Conservation (phyloP, 2,113 vertebrate genomes). For the Poecile atricapillus region DNA sequence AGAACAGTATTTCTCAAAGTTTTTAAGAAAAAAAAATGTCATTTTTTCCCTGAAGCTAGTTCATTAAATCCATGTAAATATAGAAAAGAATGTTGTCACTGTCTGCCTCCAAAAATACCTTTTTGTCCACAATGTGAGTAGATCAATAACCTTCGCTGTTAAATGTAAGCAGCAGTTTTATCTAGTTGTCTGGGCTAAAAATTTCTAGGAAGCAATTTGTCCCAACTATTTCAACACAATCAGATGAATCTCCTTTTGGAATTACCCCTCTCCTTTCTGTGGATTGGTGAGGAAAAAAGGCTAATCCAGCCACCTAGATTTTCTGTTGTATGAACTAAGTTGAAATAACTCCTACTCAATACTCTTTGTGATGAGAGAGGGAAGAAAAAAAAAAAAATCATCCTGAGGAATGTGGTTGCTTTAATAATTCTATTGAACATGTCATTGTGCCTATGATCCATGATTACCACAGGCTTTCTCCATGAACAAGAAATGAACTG, state of each 20-base stretch:
- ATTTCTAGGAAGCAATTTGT: neutral
- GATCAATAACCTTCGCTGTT: neutral
- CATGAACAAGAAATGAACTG: neutral
- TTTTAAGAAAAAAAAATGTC: neutral
- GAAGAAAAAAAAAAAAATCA: constrained; percentile 30
- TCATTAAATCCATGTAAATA: neutral
- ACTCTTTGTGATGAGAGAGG: neutral
- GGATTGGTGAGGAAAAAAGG: neutral
- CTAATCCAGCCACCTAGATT: neutral
- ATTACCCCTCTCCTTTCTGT: neutral
- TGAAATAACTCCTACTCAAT: neutral
- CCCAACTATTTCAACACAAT: neutral
- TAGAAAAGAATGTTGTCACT: neutral
- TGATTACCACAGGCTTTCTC: neutral
- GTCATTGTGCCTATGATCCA: neutral
- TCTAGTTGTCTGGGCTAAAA: neutral
- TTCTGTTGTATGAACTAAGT: neutral
- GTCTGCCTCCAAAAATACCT: neutral
- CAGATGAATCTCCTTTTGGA: neutral
- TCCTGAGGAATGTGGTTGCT: neutral
- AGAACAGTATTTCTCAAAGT: neutral
- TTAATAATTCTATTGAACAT: neutral
- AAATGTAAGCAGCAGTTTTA: neutral
- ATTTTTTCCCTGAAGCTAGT: neutral
- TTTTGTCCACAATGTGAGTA: neutral